Base-by-base conservation (phyloP, 2,113 vertebrate species). In the Spea multiplicata region DNA sequence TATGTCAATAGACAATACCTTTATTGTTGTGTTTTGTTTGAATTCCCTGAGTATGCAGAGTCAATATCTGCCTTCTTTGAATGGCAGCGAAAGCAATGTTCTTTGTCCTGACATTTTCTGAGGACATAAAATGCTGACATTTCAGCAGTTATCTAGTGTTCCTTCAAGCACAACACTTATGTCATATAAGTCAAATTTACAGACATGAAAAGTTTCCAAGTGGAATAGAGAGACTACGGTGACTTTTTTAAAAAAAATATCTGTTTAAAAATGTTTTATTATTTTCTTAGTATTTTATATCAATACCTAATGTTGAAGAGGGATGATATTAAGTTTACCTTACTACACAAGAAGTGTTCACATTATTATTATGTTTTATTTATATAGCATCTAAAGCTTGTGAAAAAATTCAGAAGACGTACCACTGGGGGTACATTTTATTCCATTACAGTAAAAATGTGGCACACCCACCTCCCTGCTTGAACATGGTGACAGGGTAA, bases 101-200 rank as follows among this genome's bases (percentile, higher is more conserved):
- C 71, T 80, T 74, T 80, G 78, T 80, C 64, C 62, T 80, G 71
- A 74, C 71, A 80, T 80, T 80, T 80, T 59, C 64, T 44, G 62
- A 62, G 52, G 65, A 67, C 64, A 80, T 80, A 65, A 80, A 80
- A 80, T 80, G 49, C 59, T 80, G 71, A 73, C 71, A 79, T 73
- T 80, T 80, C 78, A 61, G 52, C 64, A 47, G 71, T 74, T 80
- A 74, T 74, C 71, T 74, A 57, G 65, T 67, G 65, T 68, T 68
- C 62, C 66, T 80, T 80, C 71, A 80, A 68, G 71, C 78, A 80
- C 44, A 80, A 80, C 71, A 73, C 71, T 73, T 79, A 79, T 70
- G 70, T 8, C 70, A 79, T 73, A 67, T 73, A 79, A 79, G 71
- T 79, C 70, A 67, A 67, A 79, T 67, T 59, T 76, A 45, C 66